Base-by-base conservation (phyloP, 2,888 invertebrate species). In the Chalcis sispes region DNA sequence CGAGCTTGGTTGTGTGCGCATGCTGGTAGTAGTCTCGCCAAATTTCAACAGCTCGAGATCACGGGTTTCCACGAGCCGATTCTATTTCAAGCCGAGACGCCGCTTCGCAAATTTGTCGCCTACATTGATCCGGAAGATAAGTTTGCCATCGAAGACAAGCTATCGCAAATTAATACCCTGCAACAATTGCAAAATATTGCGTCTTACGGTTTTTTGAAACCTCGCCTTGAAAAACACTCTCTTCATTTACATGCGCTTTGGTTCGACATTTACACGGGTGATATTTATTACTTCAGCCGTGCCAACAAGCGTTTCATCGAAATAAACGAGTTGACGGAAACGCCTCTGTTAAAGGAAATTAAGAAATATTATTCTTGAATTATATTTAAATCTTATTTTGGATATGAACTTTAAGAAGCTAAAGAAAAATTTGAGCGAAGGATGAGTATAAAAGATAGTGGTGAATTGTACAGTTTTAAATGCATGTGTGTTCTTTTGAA, bases 201-300 rank as follows among this genome's bases (percentile, higher is more conserved):
- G 1, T 97, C 96, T 15, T 97, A 98, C 86, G 95, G 96, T 50
- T 97, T 98, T 90, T 89, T 98, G 46, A 95, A 95, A 84, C 93
- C 93, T 78, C 92, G 96, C 1, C 90, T 98, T 18, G 93, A 95
- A 86, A 92, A 92, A 54, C 94, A 96, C 82, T 93, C 96, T 86
- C 90, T 97, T 52, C 95, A 96, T 83, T 94, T 98, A 80, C 97
- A 97, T 85, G 98, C 98, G 0, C 90, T 99, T 48, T 99, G 98
- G 98, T 98, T 98, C 88, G 98, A 98, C 88, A 96, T 99, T 87
- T 98, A 98, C 87, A 96, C 97, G 0, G 98, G 98, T 0, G 97
- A 98, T 88, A 95, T 98, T 84, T 97, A 96, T 88, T 96, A 96
- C 89, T 98, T 98, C 86, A 97, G 97, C 86, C 92, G 97, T 82